phyloP scores from a whole-genome alignment of 2,888 invertebrate genomes.

The Nezara viridula region DNA sequence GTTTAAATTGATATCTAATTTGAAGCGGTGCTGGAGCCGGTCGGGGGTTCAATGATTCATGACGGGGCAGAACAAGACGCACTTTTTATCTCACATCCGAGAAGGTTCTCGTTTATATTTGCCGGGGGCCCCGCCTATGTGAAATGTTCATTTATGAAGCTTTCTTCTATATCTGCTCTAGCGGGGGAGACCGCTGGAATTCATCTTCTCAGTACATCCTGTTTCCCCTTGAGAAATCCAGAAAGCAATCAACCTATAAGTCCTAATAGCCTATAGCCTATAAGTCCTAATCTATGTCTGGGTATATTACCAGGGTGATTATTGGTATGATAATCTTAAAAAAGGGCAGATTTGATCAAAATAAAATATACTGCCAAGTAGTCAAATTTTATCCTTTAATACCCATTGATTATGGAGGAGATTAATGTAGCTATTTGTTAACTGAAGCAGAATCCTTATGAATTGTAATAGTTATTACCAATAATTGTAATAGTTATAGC shows the following conservation, averaged over 20 bases:
- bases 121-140: constrained; percentile 13
- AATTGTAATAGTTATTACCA: too few relatives aligned
- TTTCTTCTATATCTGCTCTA: constrained; percentile 38
- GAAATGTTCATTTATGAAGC: constrained; percentile 49
- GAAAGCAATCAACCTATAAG: not conserved
- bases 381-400: too few relatives aligned
- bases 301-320: too few relatives aligned
- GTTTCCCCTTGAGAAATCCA: not conserved
- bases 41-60: constrained; percentile 42
- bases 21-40: not conserved
- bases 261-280: too few relatives aligned
- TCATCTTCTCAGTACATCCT: not conserved
- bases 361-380: too few relatives aligned
- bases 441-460: too few relatives aligned
- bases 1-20: constrained; percentile 29
- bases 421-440: too few relatives aligned
- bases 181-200: not conserved
- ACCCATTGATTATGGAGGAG: too few relatives aligned
- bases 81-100: constrained; percentile 28
- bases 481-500: too few relatives aligned
- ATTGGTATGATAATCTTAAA: too few relatives aligned
- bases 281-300: not conserved
- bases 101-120: constrained; percentile 37
- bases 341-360: too few relatives aligned
- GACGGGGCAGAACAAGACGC: constrained; percentile 21